Evolutionary conservation across 2,797 vertebrate genomes (phyloP), one percentile per base, ranked within the genome.

Genomic region (Poeciliopsis gracilis): DNA sequence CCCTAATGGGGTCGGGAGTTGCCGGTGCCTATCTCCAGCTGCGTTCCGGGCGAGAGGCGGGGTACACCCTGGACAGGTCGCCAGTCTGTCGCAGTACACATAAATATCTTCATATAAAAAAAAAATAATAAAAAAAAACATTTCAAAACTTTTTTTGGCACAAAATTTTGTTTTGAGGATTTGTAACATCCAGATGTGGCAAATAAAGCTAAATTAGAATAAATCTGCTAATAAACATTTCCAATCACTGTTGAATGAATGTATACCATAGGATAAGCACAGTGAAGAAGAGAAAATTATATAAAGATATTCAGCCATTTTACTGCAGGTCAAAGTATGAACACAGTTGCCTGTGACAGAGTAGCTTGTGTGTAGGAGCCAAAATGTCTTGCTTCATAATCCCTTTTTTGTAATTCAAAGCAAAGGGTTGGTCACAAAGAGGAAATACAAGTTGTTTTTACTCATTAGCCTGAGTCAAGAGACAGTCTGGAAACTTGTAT

Each of bases 311-410:
- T 13, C 45, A 53, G 46, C 46, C 73, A 8, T 63, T n/a, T 73
- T 43, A 30, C 47, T 23, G 57, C 66, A 43, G 25, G 38, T n/a
- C 43, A 15, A 25, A 43, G 12, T 69, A 63, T 30, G 38, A 59
- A 63, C 57, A 47, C 74, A 69, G 41, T 45, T 46, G 43, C 10
- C 45, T 70, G 67, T 36, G 36, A 67, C 63, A 38, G 63, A 38
- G 23, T 43, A 43, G 45, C 57, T 61, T 72, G 4, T 72, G 20
- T 80, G 57, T 72, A 81, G 83, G 86, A 67, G 61, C 45, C 77
- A 87, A 30, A 76, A 84, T 76, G 83, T 87, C 66, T 83, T 72
- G 71, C 80, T 86, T 77, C 46, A 75, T 72, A 81, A 86, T 82
- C 78, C 77, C 46, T 83, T 78, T 49, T 51, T 53, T 36, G n/a